Base-by-base conservation (phyloP, 2,888 invertebrate species). In the Acanthosepion pharaonis region DNA sequence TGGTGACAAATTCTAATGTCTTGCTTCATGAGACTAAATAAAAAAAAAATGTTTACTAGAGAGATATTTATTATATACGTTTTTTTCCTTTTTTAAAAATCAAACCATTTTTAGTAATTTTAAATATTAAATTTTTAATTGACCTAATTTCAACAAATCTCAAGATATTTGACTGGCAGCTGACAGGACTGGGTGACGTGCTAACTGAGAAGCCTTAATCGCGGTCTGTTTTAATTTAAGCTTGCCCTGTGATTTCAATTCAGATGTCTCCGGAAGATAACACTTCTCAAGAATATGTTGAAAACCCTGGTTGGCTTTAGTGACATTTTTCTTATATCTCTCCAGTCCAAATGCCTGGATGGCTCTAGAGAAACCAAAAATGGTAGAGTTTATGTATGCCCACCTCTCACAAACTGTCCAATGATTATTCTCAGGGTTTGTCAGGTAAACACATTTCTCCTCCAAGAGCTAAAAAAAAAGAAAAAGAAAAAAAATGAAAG, bases 321-420 rank as follows among this genome's bases (percentile, higher is more conserved):
- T 97, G 96, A 98, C 98, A 97, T 99, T 99, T 97, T 98, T 98
- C 97, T 98, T 98, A 97, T 99, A 99, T 95, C 99, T 98, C 95
- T 99, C 99, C 95, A 98, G 98, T 4, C 99, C 99, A 97, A 99
- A 99, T 15, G 98, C 98, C 95, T 99, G 98, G 96, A 99, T 99
- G 15, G 99, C 98, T 94, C 98, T 98, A 78, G 99, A 98, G 97
- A 99, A 98, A 59, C 99, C 99, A 97, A 98, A 98, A 94, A 99
- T 98, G 96, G 98, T 98, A 3, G 99, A 99, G 97, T 98, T 98
- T 95, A 99, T 98, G 98, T 99, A 99, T 0, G 99, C 99, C 3
- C 98, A 98, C 94, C 99, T 98, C 55, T 98, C 98, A 49, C 99
- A 99, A 64, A 98, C 97, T 5, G 99, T 99, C 98, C 98, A 98